Evolutionary conservation across 2,113 vertebrate species (phyloP), one percentile per base, ranked within the genome.

Genomic region (Elaphurus davidianus): DNA sequence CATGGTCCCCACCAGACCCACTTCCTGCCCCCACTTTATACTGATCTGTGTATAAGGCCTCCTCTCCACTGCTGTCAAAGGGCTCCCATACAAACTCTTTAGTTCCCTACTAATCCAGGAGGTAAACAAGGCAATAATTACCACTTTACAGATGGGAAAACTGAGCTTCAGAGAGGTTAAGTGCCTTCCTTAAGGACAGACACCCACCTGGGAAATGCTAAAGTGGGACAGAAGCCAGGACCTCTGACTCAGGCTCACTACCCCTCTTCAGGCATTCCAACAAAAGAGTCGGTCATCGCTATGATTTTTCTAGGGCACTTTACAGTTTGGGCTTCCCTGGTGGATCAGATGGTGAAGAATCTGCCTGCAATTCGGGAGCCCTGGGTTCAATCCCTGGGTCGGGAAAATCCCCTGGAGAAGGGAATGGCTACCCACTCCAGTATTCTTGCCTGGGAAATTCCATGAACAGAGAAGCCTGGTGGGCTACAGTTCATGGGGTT

Each of bases 11-110:
- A 25, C 1, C 30, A 83, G 16, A 27, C 62, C 17, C 0, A 2
- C 81, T 8, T 59, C 40, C 59, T 47, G 9, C 25, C 33, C 23
- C 19, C 6, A 1, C 11, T 60, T 21, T 25, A 25, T 3, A 16
- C 17, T 5, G 47, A 12, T 52, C 50, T 21, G 5, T 11, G 52
- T 88, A 45, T 21, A 4, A 7, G n/a, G 36, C 12, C 55, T 23
- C 13, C 13, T 6, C 12, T 40, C 43, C 6, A 6, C 0, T 2
- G 43, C 27, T 36, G 1, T 47, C 25, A 12, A 59, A 16, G 36
- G 11, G 4, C 27, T 79, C 40, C 14, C 19, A 13, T 43, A 59
- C 55, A 23, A 4, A 28, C 8, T 23, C 50, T 76, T 43, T 23
- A 17, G 40, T 36, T 57, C 30, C 43, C 60, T 79, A 15, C 19